Evolutionary conservation across 2,888 invertebrate species (phyloP).

Genomic region (Pachycephus smyrnensis): DNA sequence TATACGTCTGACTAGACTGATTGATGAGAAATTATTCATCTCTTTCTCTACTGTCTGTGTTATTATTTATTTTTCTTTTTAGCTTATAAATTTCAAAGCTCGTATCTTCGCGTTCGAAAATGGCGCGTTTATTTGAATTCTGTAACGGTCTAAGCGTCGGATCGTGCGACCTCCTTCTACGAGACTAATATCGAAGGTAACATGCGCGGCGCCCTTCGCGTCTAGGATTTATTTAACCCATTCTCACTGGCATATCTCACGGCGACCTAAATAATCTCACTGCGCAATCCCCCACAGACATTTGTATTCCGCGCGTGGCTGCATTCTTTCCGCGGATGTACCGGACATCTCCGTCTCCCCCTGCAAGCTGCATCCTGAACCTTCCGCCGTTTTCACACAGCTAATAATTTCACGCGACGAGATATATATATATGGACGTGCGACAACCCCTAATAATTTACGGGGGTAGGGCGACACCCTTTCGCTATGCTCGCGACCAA

Average conservation of each 20-base stretch:
- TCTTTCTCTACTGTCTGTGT: too few species aligned
- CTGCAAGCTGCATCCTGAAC: not conserved
- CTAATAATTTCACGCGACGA: not conserved
- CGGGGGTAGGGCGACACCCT: not conserved
- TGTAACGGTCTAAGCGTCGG: not conserved
- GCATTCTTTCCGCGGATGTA: slow-evolving; percentile 14
- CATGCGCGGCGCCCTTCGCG: not conserved
- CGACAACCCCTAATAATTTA: not conserved
- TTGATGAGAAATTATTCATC: not conserved
- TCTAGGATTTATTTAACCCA: slow-evolving; percentile 5
- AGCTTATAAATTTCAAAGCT: not conserved
- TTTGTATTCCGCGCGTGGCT: slow-evolving; percentile 14
- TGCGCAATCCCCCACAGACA: slow-evolving; percentile 8
- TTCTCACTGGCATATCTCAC: slow-evolving; percentile 9
- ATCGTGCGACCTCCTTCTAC: not conserved
- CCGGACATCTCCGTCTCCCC: slow-evolving; percentile 1
- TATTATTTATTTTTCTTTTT: not conserved
- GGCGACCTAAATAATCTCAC: slow-evolving; percentile 13
- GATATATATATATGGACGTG: not conserved
- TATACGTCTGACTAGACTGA: not conserved
- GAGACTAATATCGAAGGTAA: slow-evolving; percentile 1
- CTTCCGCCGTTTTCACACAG: not conserved
- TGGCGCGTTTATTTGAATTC: not conserved
- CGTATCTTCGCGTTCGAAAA: not conserved
- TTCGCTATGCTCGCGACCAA: not conserved